Evolutionary conservation across 2,888 invertebrate genomes (phyloP).

Genomic region (Hololepta plana): DNA sequence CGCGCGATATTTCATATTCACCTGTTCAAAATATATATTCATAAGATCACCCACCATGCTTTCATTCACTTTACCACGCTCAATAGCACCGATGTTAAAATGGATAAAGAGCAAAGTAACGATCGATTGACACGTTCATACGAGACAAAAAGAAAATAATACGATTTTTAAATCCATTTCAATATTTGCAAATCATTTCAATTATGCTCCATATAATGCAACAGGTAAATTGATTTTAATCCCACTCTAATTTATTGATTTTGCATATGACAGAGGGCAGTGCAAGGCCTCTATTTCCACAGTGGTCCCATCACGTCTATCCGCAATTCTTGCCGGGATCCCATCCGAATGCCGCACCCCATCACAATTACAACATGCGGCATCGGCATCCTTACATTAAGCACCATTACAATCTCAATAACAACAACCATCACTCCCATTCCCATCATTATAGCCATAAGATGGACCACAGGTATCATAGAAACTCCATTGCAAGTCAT

Average conservation of each 20-base stretch:
- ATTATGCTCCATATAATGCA: no score
- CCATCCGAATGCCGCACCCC: constrained; percentile 52
- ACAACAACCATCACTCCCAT: constrained; percentile 30
- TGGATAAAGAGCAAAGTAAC: no score
- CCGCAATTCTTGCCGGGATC: constrained; percentile 86
- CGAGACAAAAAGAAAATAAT: no score
- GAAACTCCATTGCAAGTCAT: constrained; percentile 38
- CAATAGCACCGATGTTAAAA: no score
- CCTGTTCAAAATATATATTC: no score
- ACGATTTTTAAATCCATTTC: no score
- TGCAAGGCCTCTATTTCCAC: constrained; percentile 75
- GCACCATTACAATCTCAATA: constrained; percentile 18
- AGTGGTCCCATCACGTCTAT: constrained; percentile 90
- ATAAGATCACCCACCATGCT: no score
- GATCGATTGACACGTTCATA: no score
- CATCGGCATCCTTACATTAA: constrained; percentile 34
- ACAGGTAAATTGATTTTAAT: constrained; percentile 3
- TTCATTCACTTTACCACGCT: no score
- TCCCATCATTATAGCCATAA: constrained; percentile 38
- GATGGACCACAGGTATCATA: constrained; percentile 39
- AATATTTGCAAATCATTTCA: no score
- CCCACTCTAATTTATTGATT: constrained; percentile 4
- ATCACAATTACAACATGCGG: constrained; percentile 28
- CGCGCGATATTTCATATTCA: no score
- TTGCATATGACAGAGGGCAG: constrained; percentile 26